Evolutionary conservation across 2,113 vertebrate species (phyloP), one percentile per base, ranked within the genome.

Genomic region (Ahaetulla prasina): DNA sequence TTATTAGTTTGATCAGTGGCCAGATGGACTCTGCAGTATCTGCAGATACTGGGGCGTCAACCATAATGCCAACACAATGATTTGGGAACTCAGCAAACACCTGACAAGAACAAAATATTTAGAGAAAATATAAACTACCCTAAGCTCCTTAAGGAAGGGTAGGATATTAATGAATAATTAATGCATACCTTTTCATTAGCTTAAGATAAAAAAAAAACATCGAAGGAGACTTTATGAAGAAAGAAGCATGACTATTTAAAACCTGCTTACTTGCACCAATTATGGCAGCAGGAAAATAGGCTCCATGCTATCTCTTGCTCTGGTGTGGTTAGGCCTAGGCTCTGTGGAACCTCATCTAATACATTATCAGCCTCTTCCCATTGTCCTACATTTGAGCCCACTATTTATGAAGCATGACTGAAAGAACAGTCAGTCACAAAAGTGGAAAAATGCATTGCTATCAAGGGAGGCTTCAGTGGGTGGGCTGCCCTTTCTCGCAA

Each of bases 1-100:
- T 96, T 94, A 96, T 85, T 85, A 54, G 9, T 80, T 2, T 80
- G 9, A 10, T 20, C 20, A 30, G 35, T 54, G 23, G 25, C 22
- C 22, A 50, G 22, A 22, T 39, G 80, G 53, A 39, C 55, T 43
- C 45, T 27, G 68, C 16, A 80, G n/a, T 39, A 80, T n/a, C 2
- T 39, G 35, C n/a, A 80, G n/a, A 80, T 80, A 80, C 2, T 35
- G 18, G n/a, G 68, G 16, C 20, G n/a, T 54, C 25, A 45, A 20
- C 14, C 35, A 12, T 20, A 45, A 60, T 16, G 20, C 39, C 25
- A 39, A 30, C 27, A 22, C 23, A 45, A 18, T 27, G 90, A 54
- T 35, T 25, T 53, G 43, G 52, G 25, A 39, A 1, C n/a, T 43
- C 22, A 80, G 53, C n/a, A 39, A 54, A 89, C 35, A 14, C 39